Base-by-base conservation (phyloP, 2,113 vertebrate genomes). In the Ifrita kowaldi region DNA sequence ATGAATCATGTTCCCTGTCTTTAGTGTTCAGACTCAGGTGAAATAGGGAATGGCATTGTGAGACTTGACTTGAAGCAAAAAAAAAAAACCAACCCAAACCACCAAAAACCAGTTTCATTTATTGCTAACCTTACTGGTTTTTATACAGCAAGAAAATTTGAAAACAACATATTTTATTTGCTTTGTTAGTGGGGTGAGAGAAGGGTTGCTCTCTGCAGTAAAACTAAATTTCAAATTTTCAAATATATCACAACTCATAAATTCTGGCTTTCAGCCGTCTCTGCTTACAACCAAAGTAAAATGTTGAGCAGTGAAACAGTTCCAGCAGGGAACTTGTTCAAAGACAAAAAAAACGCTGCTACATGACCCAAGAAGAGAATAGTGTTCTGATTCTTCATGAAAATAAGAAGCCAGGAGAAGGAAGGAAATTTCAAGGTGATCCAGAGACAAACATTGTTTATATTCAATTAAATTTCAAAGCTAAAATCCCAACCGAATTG, bases 381-480 rank as follows among this genome's bases (percentile, higher is more conserved):
- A 47, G 7, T 62, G 17, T 4, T 84, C 30, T 74, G 39, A 74
- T 78, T 87, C 52, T 60, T 78, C 33, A 78, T 55, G 10, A 73
- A 76, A 84, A 82, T 71, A 87, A 91, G 28, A 88, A 84, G 22
- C 20, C 10, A 27, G 71, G 50, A 73, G n/a, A 84, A 90, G 39
- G 69, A 74, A 87, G 37, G 39, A 77, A 84, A 96, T 87, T 87
- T 95, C 88, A 95, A 95, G 91, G 86, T 93, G 71, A 78, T 84
- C 77, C 80, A 90, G 70, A 93, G 74, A 96, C 91, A 91, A 83
- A 89, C 56, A 67, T 60, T 16, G 50, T 96, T 97, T 95, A 81
- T 84, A 93, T 89, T 77, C 75, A 89, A 94, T 97, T 98, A 96
- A 42, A 74, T 90, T 94, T 95, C 95, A 94, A 88, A 97, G 53